These are phyloP conservation scores for Ianthella basta DNA, from an alignment of 37 sponge, comb jelly and placozoan genomes.

Conservation along the genomic window DNA sequence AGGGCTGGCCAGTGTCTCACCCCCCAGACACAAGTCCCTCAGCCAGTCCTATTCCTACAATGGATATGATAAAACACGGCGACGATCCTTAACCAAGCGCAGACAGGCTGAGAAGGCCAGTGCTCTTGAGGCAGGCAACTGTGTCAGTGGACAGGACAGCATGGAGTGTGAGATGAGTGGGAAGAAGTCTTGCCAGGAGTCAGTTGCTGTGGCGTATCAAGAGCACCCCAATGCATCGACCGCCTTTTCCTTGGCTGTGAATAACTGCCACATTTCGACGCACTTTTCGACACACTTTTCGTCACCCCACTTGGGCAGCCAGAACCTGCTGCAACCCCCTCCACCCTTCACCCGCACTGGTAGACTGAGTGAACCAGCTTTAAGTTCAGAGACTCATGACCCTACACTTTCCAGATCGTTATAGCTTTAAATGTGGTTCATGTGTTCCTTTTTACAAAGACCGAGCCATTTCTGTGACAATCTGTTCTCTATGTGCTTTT, in stretches of 20 bases:
- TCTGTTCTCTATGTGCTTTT: constrained; percentile 24
- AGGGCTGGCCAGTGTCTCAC: background rate
- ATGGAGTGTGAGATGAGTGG: constrained; percentile 25
- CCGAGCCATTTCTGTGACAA: constrained; percentile 4
- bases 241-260: no score
- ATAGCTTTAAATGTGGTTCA: background rate
- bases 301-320: background rate
- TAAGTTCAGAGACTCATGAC: background rate
- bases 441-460: background rate
- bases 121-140: background rate
- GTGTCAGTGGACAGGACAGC: background rate
- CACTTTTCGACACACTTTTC: background rate
- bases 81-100: constrained; percentile 16
- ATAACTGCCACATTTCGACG: no score
- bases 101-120: background rate
- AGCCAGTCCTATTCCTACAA: constrained; percentile 6
- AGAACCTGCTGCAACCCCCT: constrained; percentile 4
- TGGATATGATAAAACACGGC: background rate
- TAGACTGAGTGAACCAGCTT: constrained; percentile 23
- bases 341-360: background rate
- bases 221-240: no score
- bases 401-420: constrained; percentile 13
- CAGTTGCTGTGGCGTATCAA: background rate
- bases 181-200: constrained; percentile 24
- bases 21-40: constrained; percentile 4